phyloP scores from a whole-genome alignment of 2,888 invertebrate species.

The Acrocera orbiculus region DNA sequence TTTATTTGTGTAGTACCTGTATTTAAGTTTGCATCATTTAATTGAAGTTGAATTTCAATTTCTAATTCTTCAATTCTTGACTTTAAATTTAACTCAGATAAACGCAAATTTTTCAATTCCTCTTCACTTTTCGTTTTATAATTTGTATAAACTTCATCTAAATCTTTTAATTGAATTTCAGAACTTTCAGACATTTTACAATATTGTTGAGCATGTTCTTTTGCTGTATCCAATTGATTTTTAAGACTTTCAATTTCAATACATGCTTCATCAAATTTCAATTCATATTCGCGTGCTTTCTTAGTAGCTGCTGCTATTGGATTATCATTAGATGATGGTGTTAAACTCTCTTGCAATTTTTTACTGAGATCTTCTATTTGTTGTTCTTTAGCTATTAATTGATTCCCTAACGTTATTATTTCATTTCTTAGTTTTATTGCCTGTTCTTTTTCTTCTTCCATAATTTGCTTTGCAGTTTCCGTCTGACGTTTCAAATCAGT shows the following conservation, averaged over 20 bases:
- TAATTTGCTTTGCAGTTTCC: constrained; percentile 44
- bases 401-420: constrained; percentile 39
- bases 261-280: constrained; percentile 42
- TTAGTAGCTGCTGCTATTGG: constrained; percentile 43
- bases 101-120: constrained; percentile 34
- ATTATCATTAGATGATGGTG: constrained; percentile 37
- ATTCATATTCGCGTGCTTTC: constrained; percentile 51
- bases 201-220: constrained; percentile 68
- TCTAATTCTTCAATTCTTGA: constrained; percentile 47
- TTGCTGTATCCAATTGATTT: constrained; percentile 51
- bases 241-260: constrained; percentile 48
- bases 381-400: constrained; percentile 40
- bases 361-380: constrained; percentile 51
- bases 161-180: constrained; percentile 55
- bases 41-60: constrained; percentile 49
- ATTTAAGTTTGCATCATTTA: constrained; percentile 41
- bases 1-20: constrained; percentile 38
- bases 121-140: constrained; percentile 41
- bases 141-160: constrained; percentile 39
- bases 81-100: constrained; percentile 34
- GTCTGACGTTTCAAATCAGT: constrained; percentile 52
- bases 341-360: constrained; percentile 46
- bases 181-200: constrained; percentile 66
- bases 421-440: constrained; percentile 38
- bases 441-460: constrained; percentile 53